Conservation (phyloP, 2,797 vertebrate genomes). For the Lithobates pipiens region DNA sequence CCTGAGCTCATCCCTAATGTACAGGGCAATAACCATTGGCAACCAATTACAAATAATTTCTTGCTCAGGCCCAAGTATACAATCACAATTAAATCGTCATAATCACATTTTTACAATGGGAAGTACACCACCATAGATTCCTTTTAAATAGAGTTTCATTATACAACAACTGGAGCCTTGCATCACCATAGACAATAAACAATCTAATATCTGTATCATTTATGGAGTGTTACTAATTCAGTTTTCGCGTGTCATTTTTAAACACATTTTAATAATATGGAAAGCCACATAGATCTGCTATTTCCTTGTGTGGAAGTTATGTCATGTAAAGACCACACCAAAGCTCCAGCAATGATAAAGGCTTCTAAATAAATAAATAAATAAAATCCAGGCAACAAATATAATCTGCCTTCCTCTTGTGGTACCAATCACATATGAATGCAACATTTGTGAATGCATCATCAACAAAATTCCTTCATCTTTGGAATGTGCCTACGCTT, state of each 20-base stretch:
- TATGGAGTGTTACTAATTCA: not conserved
- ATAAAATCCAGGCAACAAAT: conserved; percentile 10
- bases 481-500: not conserved
- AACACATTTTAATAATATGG: conserved; percentile 20
- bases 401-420: not conserved
- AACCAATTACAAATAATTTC: too few relatives aligned
- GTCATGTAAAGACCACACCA: conserved; percentile 15
- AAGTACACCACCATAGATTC: too few relatives aligned
- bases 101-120: too few relatives aligned
- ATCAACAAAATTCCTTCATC: not conserved
- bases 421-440: conserved; percentile 8
- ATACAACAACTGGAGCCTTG: not conserved
- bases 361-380: not conserved
- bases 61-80: too few relatives aligned
- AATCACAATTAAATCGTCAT: too few relatives aligned
- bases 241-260: not conserved
- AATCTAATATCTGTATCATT: not conserved
- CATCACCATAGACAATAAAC: not conserved
- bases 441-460: not conserved
- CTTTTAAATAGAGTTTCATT: too few relatives aligned
- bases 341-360: conserved; percentile 9
- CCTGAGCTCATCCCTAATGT: too few relatives aligned
- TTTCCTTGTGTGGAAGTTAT: conserved; percentile 21
- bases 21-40: too few relatives aligned
- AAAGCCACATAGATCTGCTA: not conserved